A percentile compares a stretch with the other conserved stretches of the same genome.
These are phyloP conservation scores for Drosophila sucinea DNA, from an alignment of 1,140 invertebrate genomes.

Conservation along the genomic window DNA sequence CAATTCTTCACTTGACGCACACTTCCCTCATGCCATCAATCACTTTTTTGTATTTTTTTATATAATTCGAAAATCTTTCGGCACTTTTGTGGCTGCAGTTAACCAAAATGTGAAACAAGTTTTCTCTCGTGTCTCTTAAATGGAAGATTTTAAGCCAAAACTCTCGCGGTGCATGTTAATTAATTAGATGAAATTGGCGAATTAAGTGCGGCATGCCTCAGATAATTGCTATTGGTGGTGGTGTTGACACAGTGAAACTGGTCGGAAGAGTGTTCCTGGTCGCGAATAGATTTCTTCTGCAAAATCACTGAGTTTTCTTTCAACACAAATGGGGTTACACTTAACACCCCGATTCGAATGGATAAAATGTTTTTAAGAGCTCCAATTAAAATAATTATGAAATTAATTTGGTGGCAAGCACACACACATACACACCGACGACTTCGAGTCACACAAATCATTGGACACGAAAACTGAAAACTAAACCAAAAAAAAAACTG, in stretches of 20 bases:
- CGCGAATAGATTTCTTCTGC: neutral
- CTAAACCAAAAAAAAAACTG: conserved; percentile 73
- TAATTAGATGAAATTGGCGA: conserved; percentile 72
- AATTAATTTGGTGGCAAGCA: conserved; percentile 60
- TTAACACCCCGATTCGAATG: neutral
- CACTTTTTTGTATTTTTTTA: conserved; percentile 30
- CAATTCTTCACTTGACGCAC: conserved; percentile 35
- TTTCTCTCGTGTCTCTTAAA: conserved; percentile 32
- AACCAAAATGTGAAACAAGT: conserved; percentile 45
- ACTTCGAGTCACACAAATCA: conserved; percentile 53
- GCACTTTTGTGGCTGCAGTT: conserved; percentile 31
- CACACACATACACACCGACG: conserved; percentile 14
- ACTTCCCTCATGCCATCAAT: conserved; percentile 46
- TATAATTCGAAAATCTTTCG: conserved; percentile 61
- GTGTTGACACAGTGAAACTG: conserved; percentile 33
- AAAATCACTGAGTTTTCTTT: conserved; percentile 1
- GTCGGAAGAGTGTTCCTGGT: conserved; percentile 3
- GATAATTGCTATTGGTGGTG: neutral
- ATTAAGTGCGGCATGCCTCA: conserved; percentile 52
- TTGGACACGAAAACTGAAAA: conserved; percentile 61
- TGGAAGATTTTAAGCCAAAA: conserved; percentile 33
- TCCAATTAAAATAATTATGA: conserved; percentile 73
- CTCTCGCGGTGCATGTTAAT: conserved; percentile 59
- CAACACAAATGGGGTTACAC: neutral
- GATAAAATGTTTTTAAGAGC: conserved; percentile 15